Base-by-base conservation (phyloP, 1,140 invertebrate genomes). In the Zaprionus capensis region DNA sequence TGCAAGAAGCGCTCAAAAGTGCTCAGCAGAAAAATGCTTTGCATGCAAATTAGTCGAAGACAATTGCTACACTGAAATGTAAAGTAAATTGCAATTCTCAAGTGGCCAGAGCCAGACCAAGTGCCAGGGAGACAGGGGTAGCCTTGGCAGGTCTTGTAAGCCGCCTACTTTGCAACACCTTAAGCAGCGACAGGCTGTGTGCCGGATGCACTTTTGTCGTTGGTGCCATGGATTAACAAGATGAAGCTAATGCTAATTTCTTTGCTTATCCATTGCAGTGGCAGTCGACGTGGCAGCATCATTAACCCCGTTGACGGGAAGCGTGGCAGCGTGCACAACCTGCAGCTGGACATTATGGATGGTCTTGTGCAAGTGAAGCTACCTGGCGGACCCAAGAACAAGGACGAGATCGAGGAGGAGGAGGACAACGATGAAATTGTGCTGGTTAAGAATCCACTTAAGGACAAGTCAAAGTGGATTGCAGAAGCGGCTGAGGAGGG, bases 291-390 rank as follows among this genome's bases (percentile, higher is more conserved):
- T 17, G 91, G 91, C 53, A 92, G 91, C 31, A 34, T 34, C 2
- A 34, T 34, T 34, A 34, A 34, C 68, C 78, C 57, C 31, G 71
- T 91, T n/a, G 81, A 71, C 31, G 95, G 95, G 3, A 34, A 34
- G 71, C 96, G 94, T 36, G 96, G 96, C 58, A 97, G 96, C 83
- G 94, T 95, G 22, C 96, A 97, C 88, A 97, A 97, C 91, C 94
- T 97, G 34, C 96, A 97, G 81, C 93, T 97, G 65, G 96, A 97
- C 85, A 97, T 97, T 70, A 97, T 97, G 96, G 96, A 97, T 84
- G 96, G 97, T 69, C 97, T 97, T 65, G 96, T 97, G 15, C 96
- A 34, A 4, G 31, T 34, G 31, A 34, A 34, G 31, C 31, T 34
- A 4, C 31, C 31, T 11, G 31, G 2, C 7, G 9, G 9, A 11